Base-by-base conservation (phyloP, 2,113 vertebrate species). In the Engraulis encrasicolus region DNA sequence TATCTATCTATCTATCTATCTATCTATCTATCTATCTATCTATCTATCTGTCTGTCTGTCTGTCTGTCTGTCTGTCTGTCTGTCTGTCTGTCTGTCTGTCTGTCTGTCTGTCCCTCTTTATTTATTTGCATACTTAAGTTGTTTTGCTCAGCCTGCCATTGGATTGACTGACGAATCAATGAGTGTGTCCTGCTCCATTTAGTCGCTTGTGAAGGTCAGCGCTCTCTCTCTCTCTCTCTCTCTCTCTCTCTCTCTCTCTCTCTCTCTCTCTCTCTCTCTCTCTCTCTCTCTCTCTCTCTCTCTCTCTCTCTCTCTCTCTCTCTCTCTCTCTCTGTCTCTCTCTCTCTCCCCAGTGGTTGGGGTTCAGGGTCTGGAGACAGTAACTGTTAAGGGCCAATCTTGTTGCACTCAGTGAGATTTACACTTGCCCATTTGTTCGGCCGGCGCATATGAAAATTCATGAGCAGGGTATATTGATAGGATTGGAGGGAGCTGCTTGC, bases 321-420 rank as follows among this genome's bases (percentile, higher is more conserved):
- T n/a, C n/a, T n/a, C n/a, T n/a, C n/a, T n/a, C n/a, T n/a, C n/a
- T n/a, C n/a, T n/a, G n/a, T n/a, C n/a, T n/a, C n/a, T n/a, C n/a
- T n/a, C n/a, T n/a, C n/a, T n/a, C n/a, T n/a, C n/a, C n/a, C 12
- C 1, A 4, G 66, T 45, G 40, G 40, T 5, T 45, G 66, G 66
- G 15, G 12, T n/a, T n/a, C n/a, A n/a, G 15, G 0, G 12, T 74
- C 14, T 31, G 17, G 66, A 74, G 66, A 74, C 66, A 74, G 66
- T n/a, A n/a, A n/a, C n/a, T n/a, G n/a, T 74, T 17, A 74, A 17
- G 12, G 66, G 27, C 66, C 9, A 71, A 11, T 71, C 23, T 34
- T 71, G 61, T 71, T 17, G 61, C 66, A 74, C 5, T 74, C 66
- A 27, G 23, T 66, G 23, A 66, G 58, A 66, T 66, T 66, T 66